Base-by-base conservation (phyloP, 2,113 vertebrate species). In the Syngnathus floridae region DNA sequence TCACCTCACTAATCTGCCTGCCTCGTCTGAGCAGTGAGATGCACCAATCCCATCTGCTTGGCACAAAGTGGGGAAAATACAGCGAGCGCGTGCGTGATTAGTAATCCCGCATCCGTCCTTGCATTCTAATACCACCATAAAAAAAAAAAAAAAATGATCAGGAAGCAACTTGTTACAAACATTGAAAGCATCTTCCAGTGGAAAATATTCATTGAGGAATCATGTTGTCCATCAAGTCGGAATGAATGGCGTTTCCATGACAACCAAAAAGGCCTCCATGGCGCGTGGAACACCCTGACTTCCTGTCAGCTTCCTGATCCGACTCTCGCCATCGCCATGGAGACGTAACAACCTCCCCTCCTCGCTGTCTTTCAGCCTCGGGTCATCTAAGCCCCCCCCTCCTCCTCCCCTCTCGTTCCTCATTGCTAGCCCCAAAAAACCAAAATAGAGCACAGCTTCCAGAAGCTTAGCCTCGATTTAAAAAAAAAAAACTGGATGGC, bases 221-320 rank as follows among this genome's bases (percentile, higher is more conserved):
- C 69, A 43, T 48, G 73, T 72, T 72, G 73, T 55, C 67, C 75
- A 82, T 84, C 76, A 76, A 78, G 81, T 19, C 55, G 67, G 66
- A 83, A 72, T 77, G 72, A 60, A 72, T 11, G 7, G 67, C 49
- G 81, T 85, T 77, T 73, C 88, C 84, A 81, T 80, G 88, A 80
- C 88, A 89, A 89, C 87, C 58, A 66, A 73, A 72, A 77, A 81
- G 78, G 64, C 69, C 60, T 49, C 40, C 1, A 80, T 73, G 80
- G 83, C 67, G 66, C 31, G 77, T 66, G 68, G 84, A 81, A 81
- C 82, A 85, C 77, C 73, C 77, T 62, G 78, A 88, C 84, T 88
- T 87, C 84, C 84, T 81, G 76, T 81, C 13, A 69, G 85, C 88
- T 89, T 89, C 82, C 84, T 84, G 65, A 77, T 79, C 74, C 10